Evolutionary conservation across 1,140 invertebrate genomes (phyloP).

Genomic region (Zaprionus lachaisei): DNA sequence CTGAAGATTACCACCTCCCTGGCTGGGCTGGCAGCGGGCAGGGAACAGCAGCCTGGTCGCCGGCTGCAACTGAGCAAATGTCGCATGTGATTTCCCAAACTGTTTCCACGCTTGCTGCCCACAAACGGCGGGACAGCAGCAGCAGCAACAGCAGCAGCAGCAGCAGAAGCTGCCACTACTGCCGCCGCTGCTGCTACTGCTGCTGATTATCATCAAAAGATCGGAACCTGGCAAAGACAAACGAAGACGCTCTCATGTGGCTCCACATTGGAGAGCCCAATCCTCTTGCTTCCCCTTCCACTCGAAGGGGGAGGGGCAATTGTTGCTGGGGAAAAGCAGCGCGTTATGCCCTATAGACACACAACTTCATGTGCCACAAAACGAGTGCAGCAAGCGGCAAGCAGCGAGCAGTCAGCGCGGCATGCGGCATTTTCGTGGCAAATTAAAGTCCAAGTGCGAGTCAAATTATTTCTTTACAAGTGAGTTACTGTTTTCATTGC

Average conservation of each 20-base stretch:
- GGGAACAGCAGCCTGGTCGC: constrained; percentile 19
- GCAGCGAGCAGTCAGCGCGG: background rate
- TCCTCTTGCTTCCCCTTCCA: constrained; percentile 23
- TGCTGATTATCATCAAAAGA: constrained; percentile 81
- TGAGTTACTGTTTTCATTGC: constrained; percentile 82
- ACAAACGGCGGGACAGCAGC: constrained; percentile 37
- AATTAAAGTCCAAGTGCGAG: constrained; percentile 82
- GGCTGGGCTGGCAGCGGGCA: constrained; percentile 33
- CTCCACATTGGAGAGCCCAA: constrained; percentile 35
- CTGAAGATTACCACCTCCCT: constrained; percentile 66
- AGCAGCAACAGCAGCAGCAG: constrained; percentile 17
- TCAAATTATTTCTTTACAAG: constrained; percentile 83
- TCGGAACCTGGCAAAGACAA: constrained; percentile 77
- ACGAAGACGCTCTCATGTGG: constrained; percentile 73
- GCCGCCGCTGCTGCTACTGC: constrained; percentile 37
- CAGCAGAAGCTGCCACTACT: constrained; percentile 32
- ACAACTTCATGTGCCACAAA: constrained; percentile 46
- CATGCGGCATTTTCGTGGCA: constrained; percentile 59
- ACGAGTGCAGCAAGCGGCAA: constrained; percentile 41
- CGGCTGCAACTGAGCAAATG: constrained; percentile 63
- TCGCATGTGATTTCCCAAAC: constrained; percentile 79
- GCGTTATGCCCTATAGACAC: constrained; percentile 53
- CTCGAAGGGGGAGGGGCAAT: background rate
- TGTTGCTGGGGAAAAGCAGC: constrained; percentile 49
- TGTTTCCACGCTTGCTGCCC: constrained; percentile 80